Conservation (phyloP, 2,888 invertebrate species). For the Tenthredo distinguenda region DNA sequence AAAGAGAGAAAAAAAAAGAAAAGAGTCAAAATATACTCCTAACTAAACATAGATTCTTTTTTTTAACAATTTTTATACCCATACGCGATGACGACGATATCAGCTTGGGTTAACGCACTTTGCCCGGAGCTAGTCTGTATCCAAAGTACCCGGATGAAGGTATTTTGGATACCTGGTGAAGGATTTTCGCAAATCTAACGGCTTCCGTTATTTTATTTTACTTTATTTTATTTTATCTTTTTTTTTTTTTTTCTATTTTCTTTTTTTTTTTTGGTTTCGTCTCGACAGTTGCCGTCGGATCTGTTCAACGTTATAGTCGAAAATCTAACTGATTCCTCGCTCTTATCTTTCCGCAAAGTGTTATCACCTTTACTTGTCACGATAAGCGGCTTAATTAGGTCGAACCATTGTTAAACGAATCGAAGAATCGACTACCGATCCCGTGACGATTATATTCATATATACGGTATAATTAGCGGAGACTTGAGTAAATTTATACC, state of each 20-base stretch:
- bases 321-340: background rate
- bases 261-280: no score
- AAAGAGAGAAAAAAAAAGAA: background rate
- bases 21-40: background rate
- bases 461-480: background rate
- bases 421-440: background rate
- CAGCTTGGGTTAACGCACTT: conserved; percentile 25
- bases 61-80: background rate
- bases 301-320: background rate
- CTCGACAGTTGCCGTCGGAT: background rate
- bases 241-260: background rate
- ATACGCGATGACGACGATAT: background rate
- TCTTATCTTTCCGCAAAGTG: conserved; percentile 28
- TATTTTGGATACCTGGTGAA: no score
- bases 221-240: no score
- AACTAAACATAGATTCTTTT: background rate
- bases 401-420: background rate
- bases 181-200: no score
- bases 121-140: background rate
- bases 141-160: background rate
- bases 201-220: no score
- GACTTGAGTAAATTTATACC: background rate
- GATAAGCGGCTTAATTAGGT: background rate
- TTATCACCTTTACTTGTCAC: background rate
- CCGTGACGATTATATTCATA: background rate